Base-by-base conservation (phyloP, 2,113 vertebrate species). In the Trichechus manatus region DNA sequence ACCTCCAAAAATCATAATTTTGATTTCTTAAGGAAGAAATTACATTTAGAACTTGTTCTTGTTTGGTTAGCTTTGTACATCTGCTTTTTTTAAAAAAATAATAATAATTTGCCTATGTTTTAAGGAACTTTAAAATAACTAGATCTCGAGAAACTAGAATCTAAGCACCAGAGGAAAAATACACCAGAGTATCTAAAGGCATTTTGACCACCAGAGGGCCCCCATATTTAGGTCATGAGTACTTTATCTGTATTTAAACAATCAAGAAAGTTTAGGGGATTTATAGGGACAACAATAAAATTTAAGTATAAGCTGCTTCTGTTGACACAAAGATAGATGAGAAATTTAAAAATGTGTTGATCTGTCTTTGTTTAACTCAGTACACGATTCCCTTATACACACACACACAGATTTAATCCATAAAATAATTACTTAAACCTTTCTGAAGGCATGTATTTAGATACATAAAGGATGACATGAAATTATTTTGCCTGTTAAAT, bases 131-230 rank as follows among this genome's bases (percentile, higher is more conserved):
- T 83, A 92, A 89, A 66, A 79, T 36, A 64, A 80, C 59, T 39
- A 53, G 22, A 15, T 27, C 31, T 80, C 14, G 2, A 39, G 56
- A 59, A 56, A 22, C 27, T 50, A 39, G 42, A 68, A 82, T 78
- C 56, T 50, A 93, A 95, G 8, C 50, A 56, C 61, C 4, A 64
- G 61, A 42, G 29, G 23, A 33, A 15, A 80, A 88, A 70, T 17
- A 50, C 0, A 10, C 1, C 15, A 27, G 5, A 27, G 22, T 13
- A 56, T 1, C 10, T 36, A 50, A 85, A 84, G 72, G 64, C 2
- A n/a, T 53, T 89, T 72, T 89, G 23, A 70, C 96, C 97, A 97
- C 79, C 63, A 97, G 97, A 89, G 97, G 97, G 97, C 96, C 77
- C 96, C 86, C 68, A 68, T 14, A 94, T 94, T 96, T 93, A 89